Evolutionary conservation across 2,797 vertebrate genomes (phyloP).

Genomic region (Zenarchopterus dispar): DNA sequence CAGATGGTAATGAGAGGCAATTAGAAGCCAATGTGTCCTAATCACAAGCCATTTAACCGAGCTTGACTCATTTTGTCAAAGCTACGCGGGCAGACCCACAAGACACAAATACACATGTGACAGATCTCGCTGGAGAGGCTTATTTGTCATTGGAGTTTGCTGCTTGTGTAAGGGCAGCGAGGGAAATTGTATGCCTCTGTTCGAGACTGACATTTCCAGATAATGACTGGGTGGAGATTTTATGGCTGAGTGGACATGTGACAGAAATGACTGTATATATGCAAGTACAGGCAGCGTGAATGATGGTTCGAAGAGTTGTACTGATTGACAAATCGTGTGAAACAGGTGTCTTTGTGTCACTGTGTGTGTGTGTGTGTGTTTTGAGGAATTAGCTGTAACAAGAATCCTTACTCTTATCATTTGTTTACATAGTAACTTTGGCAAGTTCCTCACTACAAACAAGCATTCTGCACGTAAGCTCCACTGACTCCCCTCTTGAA

Average conservation of each 20-base stretch:
- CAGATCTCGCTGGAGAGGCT: conserved; percentile 36
- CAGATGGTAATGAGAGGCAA: conserved; percentile 83
- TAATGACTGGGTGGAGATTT: conserved; percentile 57
- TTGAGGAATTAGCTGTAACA: conserved; percentile 38
- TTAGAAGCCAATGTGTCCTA: conserved; percentile 81
- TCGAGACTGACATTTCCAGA: conserved; percentile 42
- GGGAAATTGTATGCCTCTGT: conserved; percentile 10
- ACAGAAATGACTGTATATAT: conserved; percentile 49
- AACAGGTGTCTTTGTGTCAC: conserved; percentile 37
- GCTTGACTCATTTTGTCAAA: conserved; percentile 75
- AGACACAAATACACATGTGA: conserved; percentile 55
- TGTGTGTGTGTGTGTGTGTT: conserved; percentile 25
- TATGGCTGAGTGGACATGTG: conserved; percentile 42
- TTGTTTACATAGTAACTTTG: conserved; percentile 14
- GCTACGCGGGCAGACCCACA: conserved; percentile 53
- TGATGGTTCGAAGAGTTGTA: conserved; percentile 29
- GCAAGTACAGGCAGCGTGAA: conserved; percentile 28
- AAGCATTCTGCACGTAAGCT: background rate
- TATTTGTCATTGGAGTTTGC: conserved; percentile 44
- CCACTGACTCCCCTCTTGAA: background rate
- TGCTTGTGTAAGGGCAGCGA: conserved; percentile 5
- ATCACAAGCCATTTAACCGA: conserved; percentile 79
- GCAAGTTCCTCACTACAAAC: too few relatives aligned
- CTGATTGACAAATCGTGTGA: conserved; percentile 16
- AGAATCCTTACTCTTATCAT: conserved; percentile 30